Evolutionary conservation across 2,797 vertebrate species (phyloP), one percentile per base, ranked within the genome.

Genomic region (Acanthiza pusilla): DNA sequence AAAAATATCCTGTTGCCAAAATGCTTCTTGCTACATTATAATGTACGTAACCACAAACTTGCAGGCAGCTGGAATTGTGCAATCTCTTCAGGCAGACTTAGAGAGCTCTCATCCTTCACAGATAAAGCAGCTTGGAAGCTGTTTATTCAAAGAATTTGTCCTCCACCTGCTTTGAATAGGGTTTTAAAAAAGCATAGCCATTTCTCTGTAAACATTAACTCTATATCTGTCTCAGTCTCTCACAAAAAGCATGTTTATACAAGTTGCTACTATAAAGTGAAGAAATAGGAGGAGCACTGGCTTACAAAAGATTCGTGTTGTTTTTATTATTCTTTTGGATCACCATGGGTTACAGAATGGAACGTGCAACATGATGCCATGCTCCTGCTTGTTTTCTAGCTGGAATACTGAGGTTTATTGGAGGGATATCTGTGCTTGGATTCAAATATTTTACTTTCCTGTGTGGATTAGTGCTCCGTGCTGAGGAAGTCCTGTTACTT

Each of bases 11-110:
- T 48, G 6, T 70, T 89, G 79, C 76, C 79, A 93, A 68, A 87
- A 89, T 67, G 19, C n/a, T 81, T 89, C 62, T 53, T 57, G 45
- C 22, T 51, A 6, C 29, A 7, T 79, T 90, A 19, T 36, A 75
- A 63, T n/a, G 16, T 77, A 29, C 3, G 1, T 43, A 79, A 82
- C 19, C n/a, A 85, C 45, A 61, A 45, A 30, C 38, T 81, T 74
- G 61, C 65, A 80, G 32, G 34, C 79, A 92, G 61, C 71, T 96
- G 82, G 68, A 93, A n/a, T 76, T 80, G 72, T 86, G 88, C 60
- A 93, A 8, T 85, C 53, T 55, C 81, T 85, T 43, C 13, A 29
- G 34, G 42, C 66, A 81, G 73, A 36, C 54, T 65, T 61, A 48
- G 18, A 72, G 55, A 85, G 23, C 9, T 92, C 43, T 71, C 48